phyloP scores from a whole-genome alignment of 1,140 invertebrate species.

The Dysdera silvatica region DNA sequence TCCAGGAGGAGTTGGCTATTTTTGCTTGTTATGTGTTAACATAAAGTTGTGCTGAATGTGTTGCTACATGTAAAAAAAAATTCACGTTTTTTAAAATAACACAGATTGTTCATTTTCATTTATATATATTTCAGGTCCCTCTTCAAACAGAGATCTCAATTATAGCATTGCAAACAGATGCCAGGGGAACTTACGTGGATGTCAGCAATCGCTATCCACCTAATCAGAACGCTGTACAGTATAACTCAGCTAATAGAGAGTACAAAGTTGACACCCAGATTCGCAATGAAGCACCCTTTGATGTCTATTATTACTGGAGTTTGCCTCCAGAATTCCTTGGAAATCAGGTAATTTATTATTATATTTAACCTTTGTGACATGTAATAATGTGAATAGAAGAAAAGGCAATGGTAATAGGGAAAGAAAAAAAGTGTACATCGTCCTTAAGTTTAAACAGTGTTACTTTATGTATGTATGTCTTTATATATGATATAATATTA shows the following conservation, averaged over 20 bases:
- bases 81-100: background rate
- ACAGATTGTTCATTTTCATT: background rate
- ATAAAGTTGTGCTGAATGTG: background rate
- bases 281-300: slow-evolving; percentile 23
- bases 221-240: slow-evolving; percentile 34
- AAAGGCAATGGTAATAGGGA: too few relatives aligned
- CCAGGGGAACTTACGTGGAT: slow-evolving; percentile 28
- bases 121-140: slow-evolving; percentile 25
- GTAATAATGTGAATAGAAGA: too few relatives aligned
- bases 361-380: too few relatives aligned
- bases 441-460: too few relatives aligned
- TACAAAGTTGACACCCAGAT: slow-evolving; percentile 30
- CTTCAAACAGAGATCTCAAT: slow-evolving; percentile 32
- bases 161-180: slow-evolving; percentile 25
- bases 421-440: too few relatives aligned
- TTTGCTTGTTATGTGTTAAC: background rate
- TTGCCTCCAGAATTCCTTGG: slow-evolving; percentile 36
- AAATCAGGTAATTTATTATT: slow-evolving; percentile 29
- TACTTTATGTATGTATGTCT: too few relatives aligned
- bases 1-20: too few relatives aligned
- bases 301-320: slow-evolving; percentile 36
- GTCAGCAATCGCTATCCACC: slow-evolving; percentile 31
- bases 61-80: background rate
- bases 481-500: too few relatives aligned
- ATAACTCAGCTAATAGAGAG: slow-evolving; percentile 29